phyloP scores from a whole-genome alignment of 2,797 vertebrate genomes.

The Ctenosaura bakeri region DNA sequence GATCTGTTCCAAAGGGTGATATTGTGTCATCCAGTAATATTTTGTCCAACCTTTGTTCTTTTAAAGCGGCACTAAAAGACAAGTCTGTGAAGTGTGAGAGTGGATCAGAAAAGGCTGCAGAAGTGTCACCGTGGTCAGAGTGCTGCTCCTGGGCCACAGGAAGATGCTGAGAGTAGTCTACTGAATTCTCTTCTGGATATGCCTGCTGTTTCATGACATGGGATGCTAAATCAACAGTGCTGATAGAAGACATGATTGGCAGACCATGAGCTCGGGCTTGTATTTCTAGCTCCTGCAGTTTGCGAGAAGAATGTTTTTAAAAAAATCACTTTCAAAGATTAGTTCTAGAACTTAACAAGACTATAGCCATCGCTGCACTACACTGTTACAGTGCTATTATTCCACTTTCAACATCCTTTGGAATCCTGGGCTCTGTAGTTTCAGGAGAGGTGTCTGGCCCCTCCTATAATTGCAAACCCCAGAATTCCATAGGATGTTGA shows the following conservation, averaged over 20 bases:
- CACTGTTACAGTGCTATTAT: too few relatives aligned
- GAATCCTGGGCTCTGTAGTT: too few relatives aligned
- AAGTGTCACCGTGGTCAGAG: slow-evolving; percentile 82
- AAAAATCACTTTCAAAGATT: slow-evolving; percentile 31
- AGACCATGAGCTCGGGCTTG: slow-evolving; percentile 94
- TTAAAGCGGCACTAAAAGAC: slow-evolving; percentile 92
- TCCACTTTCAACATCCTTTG: too few relatives aligned
- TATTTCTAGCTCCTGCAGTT: slow-evolving; percentile 94
- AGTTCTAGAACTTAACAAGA: background rate
- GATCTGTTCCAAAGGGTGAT: slow-evolving; percentile 91
- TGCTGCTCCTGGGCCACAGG: slow-evolving; percentile 76
- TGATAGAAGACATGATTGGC: slow-evolving; percentile 86
- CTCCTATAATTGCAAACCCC: too few relatives aligned
- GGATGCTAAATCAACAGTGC: slow-evolving; percentile 84
- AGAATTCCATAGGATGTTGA: too few relatives aligned
- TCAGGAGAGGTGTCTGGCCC: too few relatives aligned
- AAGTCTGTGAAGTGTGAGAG: slow-evolving; percentile 98
- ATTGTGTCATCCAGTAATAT: slow-evolving; percentile 90
- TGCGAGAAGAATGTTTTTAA: slow-evolving; percentile 60
- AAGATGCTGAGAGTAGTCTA: slow-evolving; percentile 88
- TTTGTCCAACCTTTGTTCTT: slow-evolving; percentile 92
- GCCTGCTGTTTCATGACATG: slow-evolving; percentile 89
- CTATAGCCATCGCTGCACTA: too few relatives aligned
- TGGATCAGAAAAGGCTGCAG: slow-evolving; percentile 93
- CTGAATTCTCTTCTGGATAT: slow-evolving; percentile 87